These are phyloP conservation scores for Hydraecia micacea DNA, from an alignment of 2,888 invertebrate species.

Conservation along the genomic window DNA sequence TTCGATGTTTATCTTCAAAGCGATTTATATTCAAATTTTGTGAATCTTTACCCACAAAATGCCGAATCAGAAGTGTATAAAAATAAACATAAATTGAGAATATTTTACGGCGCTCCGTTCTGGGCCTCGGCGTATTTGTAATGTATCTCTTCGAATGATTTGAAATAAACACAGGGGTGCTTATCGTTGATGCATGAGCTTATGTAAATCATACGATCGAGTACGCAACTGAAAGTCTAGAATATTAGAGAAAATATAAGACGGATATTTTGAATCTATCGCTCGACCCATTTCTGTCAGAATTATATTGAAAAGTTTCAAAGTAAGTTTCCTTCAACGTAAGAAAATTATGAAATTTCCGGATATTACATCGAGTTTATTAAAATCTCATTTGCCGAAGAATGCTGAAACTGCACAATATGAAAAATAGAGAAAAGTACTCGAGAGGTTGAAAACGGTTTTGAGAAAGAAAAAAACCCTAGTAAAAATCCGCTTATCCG, in stretches of 20 bases:
- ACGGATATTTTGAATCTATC: constrained; percentile 40
- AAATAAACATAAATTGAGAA: constrained; percentile 13
- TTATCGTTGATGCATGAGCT: constrained; percentile 42
- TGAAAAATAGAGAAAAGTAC: too few relatives aligned
- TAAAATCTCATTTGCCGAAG: neutral
- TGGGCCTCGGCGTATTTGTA: constrained; percentile 22
- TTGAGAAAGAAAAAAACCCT: neutral
- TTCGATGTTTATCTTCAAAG: neutral
- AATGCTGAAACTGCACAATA: neutral
- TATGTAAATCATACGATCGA: constrained; percentile 41
- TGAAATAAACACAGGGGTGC: constrained; percentile 38
- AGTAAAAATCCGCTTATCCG: neutral
- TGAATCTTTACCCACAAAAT: neutral
- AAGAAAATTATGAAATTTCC: neutral
- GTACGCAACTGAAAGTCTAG: constrained; percentile 28
- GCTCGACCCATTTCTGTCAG: constrained; percentile 30
- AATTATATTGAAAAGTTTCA: constrained; percentile 18
- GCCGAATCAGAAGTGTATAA: neutral
- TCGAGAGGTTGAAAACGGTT: neutral
- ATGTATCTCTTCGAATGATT: constrained; percentile 18
- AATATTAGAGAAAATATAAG: constrained; percentile 24
- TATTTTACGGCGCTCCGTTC: constrained; percentile 13
- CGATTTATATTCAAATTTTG: neutral
- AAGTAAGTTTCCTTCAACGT: neutral
- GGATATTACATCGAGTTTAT: neutral